Percentiles rank a stretch among this genome's conserved stretches.
Conservation (phyloP, 53 echinoderm and acorn worm genomes). For the Hippasteria phrygiana region DNA sequence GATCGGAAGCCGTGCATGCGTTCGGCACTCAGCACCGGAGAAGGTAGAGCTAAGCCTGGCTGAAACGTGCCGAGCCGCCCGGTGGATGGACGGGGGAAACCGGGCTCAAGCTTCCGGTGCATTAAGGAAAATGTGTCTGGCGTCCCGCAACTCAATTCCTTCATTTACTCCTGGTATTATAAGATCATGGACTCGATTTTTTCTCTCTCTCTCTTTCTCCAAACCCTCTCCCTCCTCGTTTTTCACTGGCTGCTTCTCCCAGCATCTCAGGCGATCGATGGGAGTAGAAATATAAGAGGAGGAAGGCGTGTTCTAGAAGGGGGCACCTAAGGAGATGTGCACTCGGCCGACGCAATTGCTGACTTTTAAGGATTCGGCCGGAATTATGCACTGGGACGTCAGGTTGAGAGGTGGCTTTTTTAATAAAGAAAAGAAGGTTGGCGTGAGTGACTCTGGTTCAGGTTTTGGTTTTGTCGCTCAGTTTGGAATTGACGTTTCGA, state of each 20-base stretch:
- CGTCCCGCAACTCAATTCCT: not conserved
- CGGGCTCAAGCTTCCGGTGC: constrained; percentile 43
- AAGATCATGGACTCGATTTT: not conserved
- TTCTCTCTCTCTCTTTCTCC: not conserved
- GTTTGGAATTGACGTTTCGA: constrained; percentile 36
- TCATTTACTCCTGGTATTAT: not conserved
- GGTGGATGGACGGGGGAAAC: not conserved
- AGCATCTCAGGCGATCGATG: constrained; percentile 33
- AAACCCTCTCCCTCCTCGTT: not conserved
- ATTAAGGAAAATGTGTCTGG: constrained; percentile 48
- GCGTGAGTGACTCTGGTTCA: constrained; percentile 13
- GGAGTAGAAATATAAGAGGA: constrained; percentile 10
- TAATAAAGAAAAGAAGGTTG: not conserved
- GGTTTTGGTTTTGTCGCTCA: not conserved
- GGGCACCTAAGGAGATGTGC: not conserved
- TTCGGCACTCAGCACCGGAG: constrained; percentile 10
- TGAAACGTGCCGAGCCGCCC: constrained; percentile 49
- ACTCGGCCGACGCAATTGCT: not conserved
- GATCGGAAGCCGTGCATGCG: not conserved
- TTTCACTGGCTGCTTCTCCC: constrained; percentile 1
- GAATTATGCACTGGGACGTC: constrained; percentile 40
- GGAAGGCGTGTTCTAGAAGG: constrained; percentile 42
- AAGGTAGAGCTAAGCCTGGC: not conserved
- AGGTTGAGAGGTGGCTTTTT: constrained; percentile 23
- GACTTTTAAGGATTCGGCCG: constrained; percentile 28